A percentile compares a stretch with the other conserved stretches of the same genome.
These are phyloP conservation scores for Puntigrus tetrazona DNA, from an alignment of 2,113 vertebrate genomes.

Conservation along the genomic window DNA sequence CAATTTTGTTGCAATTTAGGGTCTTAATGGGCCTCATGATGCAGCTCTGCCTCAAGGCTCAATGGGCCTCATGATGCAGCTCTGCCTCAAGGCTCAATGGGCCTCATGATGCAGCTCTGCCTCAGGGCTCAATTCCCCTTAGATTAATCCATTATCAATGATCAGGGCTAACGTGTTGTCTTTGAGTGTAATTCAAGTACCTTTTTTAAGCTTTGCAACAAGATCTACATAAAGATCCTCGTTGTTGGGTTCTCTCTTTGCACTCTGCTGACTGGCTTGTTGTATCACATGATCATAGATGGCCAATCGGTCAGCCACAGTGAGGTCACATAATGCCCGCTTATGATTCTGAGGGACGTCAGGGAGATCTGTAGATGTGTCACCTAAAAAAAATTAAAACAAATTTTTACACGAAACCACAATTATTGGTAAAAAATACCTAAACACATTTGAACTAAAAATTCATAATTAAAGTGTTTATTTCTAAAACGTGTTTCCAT, in stretches of 20 bases:
- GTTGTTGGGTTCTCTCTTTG: constrained; percentile 73
- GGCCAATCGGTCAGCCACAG: constrained; percentile 89
- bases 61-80: background rate
- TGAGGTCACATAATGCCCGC: constrained; percentile 89
- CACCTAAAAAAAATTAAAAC: constrained; percentile 74
- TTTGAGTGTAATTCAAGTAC: constrained; percentile 64
- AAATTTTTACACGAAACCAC: constrained; percentile 50
- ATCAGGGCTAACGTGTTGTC: background rate
- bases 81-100: background rate
- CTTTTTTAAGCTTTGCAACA: constrained; percentile 92
- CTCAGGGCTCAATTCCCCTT: background rate
- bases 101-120: background rate
- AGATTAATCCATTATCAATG: background rate
- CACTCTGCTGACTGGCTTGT: constrained; percentile 78
- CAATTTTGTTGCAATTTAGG: background rate
- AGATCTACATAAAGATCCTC: constrained; percentile 96
- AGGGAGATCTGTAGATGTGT: constrained; percentile 79
- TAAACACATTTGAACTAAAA: background rate
- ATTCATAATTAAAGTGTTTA: background rate
- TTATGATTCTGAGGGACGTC: constrained; percentile 94
- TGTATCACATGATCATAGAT: constrained; percentile 86
- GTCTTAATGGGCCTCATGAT: background rate
- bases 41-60: background rate
- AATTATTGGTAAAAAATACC: background rate
- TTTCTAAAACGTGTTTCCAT: background rate